Evolutionary conservation across 1,140 invertebrate genomes (phyloP).

Genomic region (Dysdera silvatica): DNA sequence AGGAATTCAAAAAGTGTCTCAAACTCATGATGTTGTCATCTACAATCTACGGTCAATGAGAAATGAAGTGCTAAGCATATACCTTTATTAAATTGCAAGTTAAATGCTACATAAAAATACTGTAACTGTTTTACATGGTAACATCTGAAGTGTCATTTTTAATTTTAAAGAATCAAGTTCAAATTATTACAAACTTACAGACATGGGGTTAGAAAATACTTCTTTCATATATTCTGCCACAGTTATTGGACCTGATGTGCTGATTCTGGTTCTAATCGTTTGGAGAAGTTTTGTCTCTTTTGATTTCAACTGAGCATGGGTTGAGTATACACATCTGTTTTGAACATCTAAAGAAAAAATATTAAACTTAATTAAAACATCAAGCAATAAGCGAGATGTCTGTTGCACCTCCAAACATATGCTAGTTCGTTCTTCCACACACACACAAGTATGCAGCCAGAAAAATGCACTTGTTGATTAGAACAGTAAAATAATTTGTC

Average conservation of each 20-base stretch:
- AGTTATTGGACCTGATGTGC: conserved; percentile 66
- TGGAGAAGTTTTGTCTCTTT: conserved; percentile 30
- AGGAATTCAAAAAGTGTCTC: no score
- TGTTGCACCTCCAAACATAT: no score
- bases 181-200: conserved; percentile 42
- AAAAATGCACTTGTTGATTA: no score
- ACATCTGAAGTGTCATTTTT: neutral
- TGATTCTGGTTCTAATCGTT: conserved; percentile 20
- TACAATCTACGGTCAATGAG: no score
- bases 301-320: conserved; percentile 23
- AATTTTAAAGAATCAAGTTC: neutral
- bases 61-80: neutral
- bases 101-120: neutral
- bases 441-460: no score
- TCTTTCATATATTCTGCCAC: conserved; percentile 93
- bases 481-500: no score
- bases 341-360: no score
- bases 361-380: no score
- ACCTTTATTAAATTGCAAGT: neutral
- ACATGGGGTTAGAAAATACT: conserved; percentile 70
- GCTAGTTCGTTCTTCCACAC: no score
- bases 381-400: no score
- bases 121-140: neutral
- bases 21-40: no score
- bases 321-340: no score